phyloP scores from a whole-genome alignment of 1,140 invertebrate species.

The Ceratina japonica region DNA sequence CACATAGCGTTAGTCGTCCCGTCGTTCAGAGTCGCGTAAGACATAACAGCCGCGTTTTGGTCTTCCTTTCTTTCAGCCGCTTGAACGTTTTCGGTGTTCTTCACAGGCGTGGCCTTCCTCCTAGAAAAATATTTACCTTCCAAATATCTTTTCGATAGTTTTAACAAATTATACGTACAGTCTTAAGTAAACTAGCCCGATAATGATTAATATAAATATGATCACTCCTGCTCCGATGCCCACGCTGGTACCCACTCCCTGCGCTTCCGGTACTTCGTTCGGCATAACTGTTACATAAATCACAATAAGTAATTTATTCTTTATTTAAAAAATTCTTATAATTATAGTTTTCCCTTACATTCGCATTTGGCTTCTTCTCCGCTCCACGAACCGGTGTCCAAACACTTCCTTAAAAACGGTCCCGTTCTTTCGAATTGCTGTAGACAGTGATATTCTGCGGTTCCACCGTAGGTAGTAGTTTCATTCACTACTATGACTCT shows the following conservation, averaged over 20 bases:
- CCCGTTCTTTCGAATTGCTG: slow-evolving; percentile 90
- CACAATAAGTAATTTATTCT: slow-evolving; percentile 1
- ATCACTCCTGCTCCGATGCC: slow-evolving; percentile 89
- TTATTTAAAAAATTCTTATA: background rate
- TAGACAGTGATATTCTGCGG: slow-evolving; percentile 93
- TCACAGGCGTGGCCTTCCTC: slow-evolving; percentile 90
- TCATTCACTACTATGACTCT: slow-evolving; percentile 92
- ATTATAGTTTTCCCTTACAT: slow-evolving; percentile 73
- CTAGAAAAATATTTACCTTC: slow-evolving; percentile 76
- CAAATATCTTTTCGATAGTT: background rate
- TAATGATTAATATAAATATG: slow-evolving; percentile 86
- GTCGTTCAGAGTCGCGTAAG: slow-evolving; percentile 88
- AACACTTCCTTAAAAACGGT: slow-evolving; percentile 89
- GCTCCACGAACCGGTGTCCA: slow-evolving; percentile 90
- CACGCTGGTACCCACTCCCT: slow-evolving; percentile 88
- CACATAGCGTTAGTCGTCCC: slow-evolving; percentile 83
- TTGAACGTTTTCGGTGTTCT: slow-evolving; percentile 92
- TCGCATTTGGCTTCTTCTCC: slow-evolving; percentile 90
- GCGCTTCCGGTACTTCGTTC: slow-evolving; percentile 82
- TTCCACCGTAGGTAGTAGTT: slow-evolving; percentile 88
- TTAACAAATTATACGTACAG: slow-evolving; percentile 82
- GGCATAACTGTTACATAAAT: slow-evolving; percentile 78
- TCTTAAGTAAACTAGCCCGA: slow-evolving; percentile 88
- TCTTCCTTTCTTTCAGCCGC: slow-evolving; percentile 91
- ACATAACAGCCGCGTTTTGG: slow-evolving; percentile 91